Base-by-base conservation (phyloP, 2,113 vertebrate genomes). In the Gymnogyps californianus region DNA sequence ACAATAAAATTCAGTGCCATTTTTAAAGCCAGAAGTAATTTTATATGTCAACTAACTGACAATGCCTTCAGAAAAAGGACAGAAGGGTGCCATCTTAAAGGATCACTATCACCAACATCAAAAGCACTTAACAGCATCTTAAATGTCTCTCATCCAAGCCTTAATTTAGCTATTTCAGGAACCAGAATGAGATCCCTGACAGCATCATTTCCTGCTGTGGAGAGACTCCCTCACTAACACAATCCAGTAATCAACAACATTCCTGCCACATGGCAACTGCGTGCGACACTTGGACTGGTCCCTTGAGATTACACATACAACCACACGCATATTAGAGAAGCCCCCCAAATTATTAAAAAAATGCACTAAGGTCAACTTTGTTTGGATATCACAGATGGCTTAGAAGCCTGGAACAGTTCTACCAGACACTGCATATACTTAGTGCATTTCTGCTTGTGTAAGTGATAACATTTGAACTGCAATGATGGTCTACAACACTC, bases 11-110 rank as follows among this genome's bases (percentile, higher is more conserved):
- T 54, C 59, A 40, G 65, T 58, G 52, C 28, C 26, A 71, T 75
- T 89, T 95, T 82, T 57, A 52, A 96, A 89, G 47, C 36, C 55
- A 67, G 20, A 78, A 89, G 47, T 83, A 81, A 75, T 84, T 89
- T 86, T 44, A 47, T 10, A 47, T 16, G 34, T 82, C 86, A 91
- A 14, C 42, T 87, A 59, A 59, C 19, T 72, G 40, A 71, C 86
- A 87, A 16, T 16, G 46, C 32, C 70, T 93, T 82, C 72, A 59
- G 38, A 38, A 38, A 69, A 87, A 83, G 74, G 84, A 66, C 54
- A 72, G 52, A 92, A 58, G 49, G 66, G 47, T 84, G 40, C 34
- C 89, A 82, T 38, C 40, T 67, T 76, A 69, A 89, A 91, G 69
- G 57, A 87, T 64, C 10, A 7, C 72, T 82, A 87, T 71, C 83